phyloP scores from a whole-genome alignment of 2,113 vertebrate genomes.

The Toxotes jaculatrix region DNA sequence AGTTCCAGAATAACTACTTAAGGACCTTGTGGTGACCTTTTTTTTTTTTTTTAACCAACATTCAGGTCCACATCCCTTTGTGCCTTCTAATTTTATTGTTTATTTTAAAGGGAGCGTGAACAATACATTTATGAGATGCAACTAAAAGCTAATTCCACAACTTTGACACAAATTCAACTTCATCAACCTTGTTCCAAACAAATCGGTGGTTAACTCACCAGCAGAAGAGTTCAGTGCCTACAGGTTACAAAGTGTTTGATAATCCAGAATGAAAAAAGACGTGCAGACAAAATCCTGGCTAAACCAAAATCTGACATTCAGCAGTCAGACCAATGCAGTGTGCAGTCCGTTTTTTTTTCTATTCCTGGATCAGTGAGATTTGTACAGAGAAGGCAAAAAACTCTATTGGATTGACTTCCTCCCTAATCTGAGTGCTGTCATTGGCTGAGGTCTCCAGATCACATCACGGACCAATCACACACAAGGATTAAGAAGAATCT shows the following conservation, averaged over 20 bases:
- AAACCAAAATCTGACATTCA: slow-evolving; percentile 27
- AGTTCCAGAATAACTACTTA: neutral
- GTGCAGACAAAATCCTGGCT: neutral
- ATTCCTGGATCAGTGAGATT: slow-evolving; percentile 62
- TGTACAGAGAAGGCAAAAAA: slow-evolving; percentile 55
- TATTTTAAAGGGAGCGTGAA: neutral
- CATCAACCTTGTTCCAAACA: neutral
- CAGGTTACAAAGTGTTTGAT: slow-evolving; percentile 26
- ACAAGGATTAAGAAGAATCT: slow-evolving; percentile 64
- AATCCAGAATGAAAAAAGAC: slow-evolving; percentile 37
- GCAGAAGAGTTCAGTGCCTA: slow-evolving; percentile 41
- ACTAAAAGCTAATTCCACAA: neutral
- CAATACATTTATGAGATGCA: neutral
- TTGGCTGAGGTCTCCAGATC: slow-evolving; percentile 65
- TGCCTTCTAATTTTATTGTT: neutral
- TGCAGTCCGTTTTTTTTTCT: slow-evolving; percentile 36
- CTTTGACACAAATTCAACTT: neutral
- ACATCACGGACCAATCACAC: slow-evolving; percentile 64
- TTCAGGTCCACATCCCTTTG: neutral
- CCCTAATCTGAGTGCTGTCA: slow-evolving; percentile 73
- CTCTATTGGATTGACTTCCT: slow-evolving; percentile 81
- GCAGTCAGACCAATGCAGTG: neutral
- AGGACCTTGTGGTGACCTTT: neutral
- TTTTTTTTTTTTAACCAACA: neutral
- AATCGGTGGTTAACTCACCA: slow-evolving; percentile 64